Conservation (phyloP, 2,113 vertebrate species). For the Bos javanicus region DNA sequence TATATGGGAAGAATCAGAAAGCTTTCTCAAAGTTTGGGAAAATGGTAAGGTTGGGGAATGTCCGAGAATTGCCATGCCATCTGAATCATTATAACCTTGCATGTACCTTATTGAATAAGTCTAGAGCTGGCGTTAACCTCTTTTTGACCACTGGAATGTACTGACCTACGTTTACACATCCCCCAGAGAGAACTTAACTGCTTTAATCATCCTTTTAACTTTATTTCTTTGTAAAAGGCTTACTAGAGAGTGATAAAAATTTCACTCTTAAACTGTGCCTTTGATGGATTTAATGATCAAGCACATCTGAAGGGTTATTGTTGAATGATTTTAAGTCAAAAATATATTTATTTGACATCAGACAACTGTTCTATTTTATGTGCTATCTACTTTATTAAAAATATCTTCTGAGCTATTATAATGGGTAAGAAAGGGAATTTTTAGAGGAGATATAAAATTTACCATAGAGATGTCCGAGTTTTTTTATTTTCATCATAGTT, state of each 20-base stretch:
- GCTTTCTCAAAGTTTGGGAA: slow-evolving; percentile 62
- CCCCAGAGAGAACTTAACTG: neutral
- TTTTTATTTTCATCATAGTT: neutral
- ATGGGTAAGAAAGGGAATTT: neutral
- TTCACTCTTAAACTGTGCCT: neutral
- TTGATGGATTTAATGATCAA: slow-evolving; percentile 52
- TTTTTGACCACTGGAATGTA: slow-evolving; percentile 36
- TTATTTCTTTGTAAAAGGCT: slow-evolving; percentile 18
- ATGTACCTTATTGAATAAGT: slow-evolving; percentile 4
- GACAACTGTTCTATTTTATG: slow-evolving; percentile 6
- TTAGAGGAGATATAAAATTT: slow-evolving; percentile 10
- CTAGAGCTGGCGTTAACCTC: neutral
- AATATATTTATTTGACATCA: slow-evolving; percentile 27
- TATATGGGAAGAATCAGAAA: slow-evolving; percentile 45
- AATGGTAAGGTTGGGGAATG: neutral
- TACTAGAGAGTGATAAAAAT: slow-evolving; percentile 27
- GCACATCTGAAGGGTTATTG: slow-evolving; percentile 32
- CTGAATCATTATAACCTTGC: slow-evolving; percentile 27
- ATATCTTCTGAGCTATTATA: slow-evolving; percentile 10
- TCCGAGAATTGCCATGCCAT: slow-evolving; percentile 17
- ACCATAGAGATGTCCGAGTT: neutral
- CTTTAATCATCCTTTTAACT: slow-evolving; percentile 4
- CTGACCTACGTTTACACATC: slow-evolving; percentile 15
- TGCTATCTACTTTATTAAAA: neutral
- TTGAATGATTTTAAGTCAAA: slow-evolving; percentile 44